Evolutionary conservation across 2,888 invertebrate species (phyloP), one percentile per base, ranked within the genome.

Genomic region (Mimachlamys varia): DNA sequence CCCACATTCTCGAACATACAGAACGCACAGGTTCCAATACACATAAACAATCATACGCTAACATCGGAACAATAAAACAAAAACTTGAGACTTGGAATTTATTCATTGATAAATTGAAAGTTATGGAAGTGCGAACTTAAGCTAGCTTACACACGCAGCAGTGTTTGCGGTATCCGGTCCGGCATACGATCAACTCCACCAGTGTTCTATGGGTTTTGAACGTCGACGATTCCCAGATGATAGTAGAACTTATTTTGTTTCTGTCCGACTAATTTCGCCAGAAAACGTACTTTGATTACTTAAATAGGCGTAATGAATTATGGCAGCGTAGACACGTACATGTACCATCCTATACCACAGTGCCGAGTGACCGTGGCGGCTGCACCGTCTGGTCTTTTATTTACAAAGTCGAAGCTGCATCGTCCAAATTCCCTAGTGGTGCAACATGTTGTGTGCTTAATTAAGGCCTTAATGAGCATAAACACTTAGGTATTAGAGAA

Each of bases 71-170:
- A 33, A 76, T 76, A 76, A 33, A 76, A 76, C 76, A 27, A 76
- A 33, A 76, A 12, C 12, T 76, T 27, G 76, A 76, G 33, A 76
- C 76, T 10, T 27, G 33, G 76, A 76, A 76, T 76, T 76, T 76
- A 76, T 76, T 76, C 76, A 76, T 76, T 76, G 76, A 76, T 76
- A 76, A 76, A 76, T 76, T 76, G 19, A 22, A 33, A 76, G 19
- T 76, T 76, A 76, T 76, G 33, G 76, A 76, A 33, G 27, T 76
- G 76, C 27, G 76, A 76, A 27, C 13, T 76, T 76, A 76, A 76
- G 76, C 12, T 76, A 76, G 76, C 76, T 76, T 76, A 76, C 33
- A 13, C 76, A 76, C 33, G 76, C 27, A 76, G 27, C 7, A 22
- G 12, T 53, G 53, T 19, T 53, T 19, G 15, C 15, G 53, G 76